Conservation (phyloP, 2,888 invertebrate genomes). For the Agriotes lineatus region DNA sequence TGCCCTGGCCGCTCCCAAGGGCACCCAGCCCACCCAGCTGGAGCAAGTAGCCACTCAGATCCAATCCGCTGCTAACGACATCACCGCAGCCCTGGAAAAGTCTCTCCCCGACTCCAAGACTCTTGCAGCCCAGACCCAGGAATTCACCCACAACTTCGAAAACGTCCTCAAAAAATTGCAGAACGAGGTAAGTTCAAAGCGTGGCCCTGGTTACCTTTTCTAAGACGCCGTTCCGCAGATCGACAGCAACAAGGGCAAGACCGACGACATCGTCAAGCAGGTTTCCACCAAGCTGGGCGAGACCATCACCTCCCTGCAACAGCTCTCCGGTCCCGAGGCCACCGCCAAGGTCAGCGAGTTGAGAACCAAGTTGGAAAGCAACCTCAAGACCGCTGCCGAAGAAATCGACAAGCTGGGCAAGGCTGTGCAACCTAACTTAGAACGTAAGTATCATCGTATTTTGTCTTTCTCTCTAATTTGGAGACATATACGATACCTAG, state of each 20-base stretch:
- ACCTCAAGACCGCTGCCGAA: conserved; percentile 52
- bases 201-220: neutral
- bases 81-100: conserved; percentile 7
- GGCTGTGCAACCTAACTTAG: conserved; percentile 57
- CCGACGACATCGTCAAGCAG: conserved; percentile 54
- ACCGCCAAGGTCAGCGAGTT: conserved; percentile 56
- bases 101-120: conserved; percentile 19
- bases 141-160: conserved; percentile 17
- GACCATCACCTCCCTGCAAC: conserved; percentile 51
- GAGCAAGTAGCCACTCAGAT: conserved; percentile 53
- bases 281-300: conserved; percentile 53
- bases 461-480: neutral
- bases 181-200: conserved; percentile 16
- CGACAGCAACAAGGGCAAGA: conserved; percentile 38
- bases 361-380: conserved; percentile 54
- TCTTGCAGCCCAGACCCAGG: neutral
- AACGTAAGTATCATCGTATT: neutral
- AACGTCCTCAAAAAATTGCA: conserved; percentile 8
- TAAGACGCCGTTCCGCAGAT: neutral
- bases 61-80: conserved; percentile 48
- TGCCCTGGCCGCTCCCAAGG: conserved; percentile 48
- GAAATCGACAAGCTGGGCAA: conserved; percentile 57
- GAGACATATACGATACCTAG: too few relatives aligned
- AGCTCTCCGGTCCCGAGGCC: conserved; percentile 56
- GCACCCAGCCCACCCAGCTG: conserved; percentile 41